Conservation (phyloP, 2,797 vertebrate genomes). For the Hippoglossus hippoglossus region DNA sequence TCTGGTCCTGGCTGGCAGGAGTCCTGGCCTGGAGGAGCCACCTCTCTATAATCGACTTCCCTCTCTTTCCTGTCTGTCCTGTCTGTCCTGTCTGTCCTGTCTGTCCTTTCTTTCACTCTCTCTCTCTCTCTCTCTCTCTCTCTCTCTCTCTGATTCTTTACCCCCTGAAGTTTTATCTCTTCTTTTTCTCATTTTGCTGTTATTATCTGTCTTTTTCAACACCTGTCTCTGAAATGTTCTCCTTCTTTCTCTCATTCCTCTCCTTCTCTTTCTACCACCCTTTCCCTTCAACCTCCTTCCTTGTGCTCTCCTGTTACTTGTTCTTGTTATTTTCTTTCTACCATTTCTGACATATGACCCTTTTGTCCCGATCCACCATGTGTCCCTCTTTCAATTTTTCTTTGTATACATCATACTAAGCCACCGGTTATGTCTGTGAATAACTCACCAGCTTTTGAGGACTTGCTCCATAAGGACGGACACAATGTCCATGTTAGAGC, state of each 20-base stretch:
- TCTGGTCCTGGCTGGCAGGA: slow-evolving; percentile 86
- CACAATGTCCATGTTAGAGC: slow-evolving; percentile 7
- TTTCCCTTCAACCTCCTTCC: not conserved
- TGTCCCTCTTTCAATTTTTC: slow-evolving; percentile 41
- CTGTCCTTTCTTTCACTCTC: not conserved
- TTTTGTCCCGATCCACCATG: slow-evolving; percentile 24
- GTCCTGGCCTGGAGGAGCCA: slow-evolving; percentile 82
- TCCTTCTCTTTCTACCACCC: not conserved
- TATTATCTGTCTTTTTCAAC: not conserved
- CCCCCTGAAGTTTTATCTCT: not conserved
- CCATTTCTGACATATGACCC: slow-evolving; percentile 5
- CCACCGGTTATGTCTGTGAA: slow-evolving; percentile 30
- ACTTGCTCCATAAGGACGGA: slow-evolving; percentile 11
- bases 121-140: not conserved
- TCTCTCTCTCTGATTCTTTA: not conserved
- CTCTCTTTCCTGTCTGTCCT: slow-evolving; percentile 13
- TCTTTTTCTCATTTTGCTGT: not conserved
- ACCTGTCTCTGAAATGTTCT: not conserved
- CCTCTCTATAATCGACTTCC: slow-evolving; percentile 63
- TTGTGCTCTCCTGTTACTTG: not conserved
- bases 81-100: slow-evolving; percentile 1
- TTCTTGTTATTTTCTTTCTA: slow-evolving; percentile 18
- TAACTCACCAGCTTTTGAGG: slow-evolving; percentile 6
- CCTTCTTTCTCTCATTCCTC: not conserved
- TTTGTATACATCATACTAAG: slow-evolving; percentile 37